These are phyloP conservation scores for Loris lydekkerianus DNA, from an alignment of 2,797 vertebrate species.

Conservation along the genomic window DNA sequence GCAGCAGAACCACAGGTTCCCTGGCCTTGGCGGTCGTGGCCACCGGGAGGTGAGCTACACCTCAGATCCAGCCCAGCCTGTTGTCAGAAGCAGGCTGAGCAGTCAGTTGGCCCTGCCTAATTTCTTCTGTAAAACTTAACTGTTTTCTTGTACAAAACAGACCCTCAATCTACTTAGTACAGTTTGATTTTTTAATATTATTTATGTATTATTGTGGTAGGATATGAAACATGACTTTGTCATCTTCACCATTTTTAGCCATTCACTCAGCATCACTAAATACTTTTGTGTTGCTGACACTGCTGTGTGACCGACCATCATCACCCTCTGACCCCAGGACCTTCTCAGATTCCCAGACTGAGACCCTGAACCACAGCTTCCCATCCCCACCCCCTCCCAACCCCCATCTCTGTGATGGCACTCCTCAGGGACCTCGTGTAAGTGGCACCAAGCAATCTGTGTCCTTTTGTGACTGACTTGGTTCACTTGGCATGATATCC, in stretches of 20 bases:
- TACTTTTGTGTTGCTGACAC: background rate
- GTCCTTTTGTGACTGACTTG: background rate
- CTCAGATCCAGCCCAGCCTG: no score
- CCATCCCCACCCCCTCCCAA: background rate
- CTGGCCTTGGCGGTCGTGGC: accelerated
- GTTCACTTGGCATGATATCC: background rate
- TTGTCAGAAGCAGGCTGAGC: background rate
- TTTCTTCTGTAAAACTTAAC: background rate
- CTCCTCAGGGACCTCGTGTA: background rate
- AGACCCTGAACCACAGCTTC: background rate
- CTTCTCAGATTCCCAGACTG: background rate
- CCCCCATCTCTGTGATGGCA: background rate
- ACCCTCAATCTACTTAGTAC: background rate
- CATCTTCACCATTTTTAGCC: background rate
- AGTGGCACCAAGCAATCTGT: background rate
- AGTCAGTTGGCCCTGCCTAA: no score
- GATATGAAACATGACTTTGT: background rate
- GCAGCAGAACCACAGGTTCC: background rate
- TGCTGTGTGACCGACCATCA: background rate
- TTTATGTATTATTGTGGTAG: background rate
- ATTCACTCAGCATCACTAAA: background rate
- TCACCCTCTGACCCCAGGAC: background rate
- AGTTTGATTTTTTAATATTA: background rate
- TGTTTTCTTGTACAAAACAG: background rate
- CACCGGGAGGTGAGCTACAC: background rate